Evolutionary conservation across 2,797 vertebrate genomes (phyloP), one percentile per base, ranked within the genome.

Genomic region (Pseudopleuronectes americanus): DNA sequence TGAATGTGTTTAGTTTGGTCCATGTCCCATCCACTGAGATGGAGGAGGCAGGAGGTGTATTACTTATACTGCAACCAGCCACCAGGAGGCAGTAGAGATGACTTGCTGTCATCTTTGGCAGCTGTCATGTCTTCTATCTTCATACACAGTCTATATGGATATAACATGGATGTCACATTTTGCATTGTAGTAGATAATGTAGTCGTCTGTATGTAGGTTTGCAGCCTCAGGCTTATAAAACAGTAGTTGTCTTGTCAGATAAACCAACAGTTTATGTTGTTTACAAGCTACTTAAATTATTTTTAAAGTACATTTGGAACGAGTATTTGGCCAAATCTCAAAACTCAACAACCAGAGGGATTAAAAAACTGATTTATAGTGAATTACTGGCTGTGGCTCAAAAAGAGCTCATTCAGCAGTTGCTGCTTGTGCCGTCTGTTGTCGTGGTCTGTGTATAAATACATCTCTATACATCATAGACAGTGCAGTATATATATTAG

Each of bases 401-500:
- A 17, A 63, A 67, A 43, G 28, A 4, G 47, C 31, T 51, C 36
- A 28, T 43, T 70, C 66, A 70, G 41, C 31, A 71, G 23, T 24
- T 17, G 8, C 9, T 31, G 28, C 7, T 31, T 31, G 6, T 1
- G 28, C 28, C 28, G 7, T 31, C 28, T 8, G 48, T 38, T 17
- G 55, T 52, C 45, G n/a, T 57, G 26, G 22, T 26, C 3, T 57
- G 6, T 23, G 19, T 41, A 19, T 64, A 13, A 26, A 12, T 64
- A n/a, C 6, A 26, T 49, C 19, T 41, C 19, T 22, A 4, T 2
- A 26, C 17, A 4, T 13, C 17, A 7, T 10, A 49, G 21, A 54
- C 21, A 45, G 48, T n/a, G 23, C 24, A 36, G 60, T 17, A 12
- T 7, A 33, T 4, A 22, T 10, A 26, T 26, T 26, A 5, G 5